These are phyloP conservation scores for Holacanthella duospinosa DNA, from an alignment of 2,888 invertebrate genomes.

Conservation along the genomic window DNA sequence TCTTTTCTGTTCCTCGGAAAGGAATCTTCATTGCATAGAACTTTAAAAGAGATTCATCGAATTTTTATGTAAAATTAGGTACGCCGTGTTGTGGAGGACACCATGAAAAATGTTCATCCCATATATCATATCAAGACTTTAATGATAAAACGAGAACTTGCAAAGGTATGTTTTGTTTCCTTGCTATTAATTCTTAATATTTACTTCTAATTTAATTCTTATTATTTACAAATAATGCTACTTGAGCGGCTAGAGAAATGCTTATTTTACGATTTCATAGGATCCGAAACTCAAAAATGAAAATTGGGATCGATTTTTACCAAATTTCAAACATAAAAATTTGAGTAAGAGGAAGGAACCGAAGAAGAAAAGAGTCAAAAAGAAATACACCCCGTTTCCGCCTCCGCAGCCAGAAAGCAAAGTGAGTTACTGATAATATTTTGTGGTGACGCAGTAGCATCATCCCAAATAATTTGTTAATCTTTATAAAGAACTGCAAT, in stretches of 20 bases:
- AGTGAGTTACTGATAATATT: constrained; percentile 46
- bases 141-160: constrained; percentile 93
- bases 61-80: constrained; percentile 44
- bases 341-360: constrained; percentile 78
- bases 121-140: constrained; percentile 94
- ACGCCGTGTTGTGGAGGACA: constrained; percentile 82
- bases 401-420: constrained; percentile 88
- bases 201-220: neutral
- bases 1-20: neutral
- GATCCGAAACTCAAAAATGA: constrained; percentile 84
- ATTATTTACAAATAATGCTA: too few species aligned
- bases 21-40: neutral
- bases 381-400: constrained; percentile 94
- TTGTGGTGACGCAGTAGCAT: too few species aligned
- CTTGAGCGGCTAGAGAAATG: neutral
- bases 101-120: constrained; percentile 98
- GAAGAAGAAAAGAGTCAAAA: constrained; percentile 77
- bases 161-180: constrained; percentile 47
- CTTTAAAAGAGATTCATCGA: neutral
- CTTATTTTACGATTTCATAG: constrained; percentile 21
- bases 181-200: too few species aligned
- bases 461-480: too few species aligned
- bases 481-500: too few species aligned
- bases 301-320: constrained; percentile 93
- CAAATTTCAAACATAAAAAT: constrained; percentile 83